Evolutionary conservation across 2,888 invertebrate genomes (phyloP).

Genomic region (Nephrocerus scutellatus): DNA sequence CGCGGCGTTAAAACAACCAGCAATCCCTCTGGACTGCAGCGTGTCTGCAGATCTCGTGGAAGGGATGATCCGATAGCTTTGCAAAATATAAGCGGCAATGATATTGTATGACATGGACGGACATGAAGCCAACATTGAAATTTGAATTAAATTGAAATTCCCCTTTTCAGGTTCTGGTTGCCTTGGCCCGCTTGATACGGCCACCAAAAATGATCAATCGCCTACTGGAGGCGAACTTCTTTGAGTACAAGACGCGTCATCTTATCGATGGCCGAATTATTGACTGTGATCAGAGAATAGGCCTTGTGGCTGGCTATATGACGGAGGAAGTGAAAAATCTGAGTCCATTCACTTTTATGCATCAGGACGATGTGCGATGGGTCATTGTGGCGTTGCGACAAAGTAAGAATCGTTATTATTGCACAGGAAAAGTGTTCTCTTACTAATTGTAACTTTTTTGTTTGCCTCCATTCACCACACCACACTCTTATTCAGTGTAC

Average conservation of each 20-base stretch:
- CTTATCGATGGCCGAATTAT: constrained; percentile 82
- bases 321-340: constrained; percentile 81
- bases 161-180: constrained; percentile 61
- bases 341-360: constrained; percentile 85
- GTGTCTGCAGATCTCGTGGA: constrained; percentile 51
- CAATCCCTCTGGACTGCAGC: constrained; percentile 42
- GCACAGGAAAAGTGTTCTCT: not conserved
- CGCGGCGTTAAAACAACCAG: constrained; percentile 49
- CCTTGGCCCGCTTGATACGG: constrained; percentile 65
- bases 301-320: constrained; percentile 81
- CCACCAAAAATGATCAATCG: constrained; percentile 63
- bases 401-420: constrained; percentile 53
- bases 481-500: constrained; percentile 58
- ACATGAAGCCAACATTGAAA: no score
- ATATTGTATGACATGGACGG: constrained; percentile 51
- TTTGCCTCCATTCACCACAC: constrained; percentile 3
- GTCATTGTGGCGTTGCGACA: constrained; percentile 79
- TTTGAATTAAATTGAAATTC: no score
- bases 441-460: constrained; percentile 1
- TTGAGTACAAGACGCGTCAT: constrained; percentile 87
- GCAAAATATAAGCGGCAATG: constrained; percentile 54
- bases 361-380: constrained; percentile 82
- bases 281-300: constrained; percentile 85
- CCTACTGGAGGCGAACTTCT: constrained; percentile 60
- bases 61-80: constrained; percentile 52